These are phyloP conservation scores for Pristis pectinata DNA, from an alignment of 2,797 vertebrate species.

Conservation along the genomic window DNA sequence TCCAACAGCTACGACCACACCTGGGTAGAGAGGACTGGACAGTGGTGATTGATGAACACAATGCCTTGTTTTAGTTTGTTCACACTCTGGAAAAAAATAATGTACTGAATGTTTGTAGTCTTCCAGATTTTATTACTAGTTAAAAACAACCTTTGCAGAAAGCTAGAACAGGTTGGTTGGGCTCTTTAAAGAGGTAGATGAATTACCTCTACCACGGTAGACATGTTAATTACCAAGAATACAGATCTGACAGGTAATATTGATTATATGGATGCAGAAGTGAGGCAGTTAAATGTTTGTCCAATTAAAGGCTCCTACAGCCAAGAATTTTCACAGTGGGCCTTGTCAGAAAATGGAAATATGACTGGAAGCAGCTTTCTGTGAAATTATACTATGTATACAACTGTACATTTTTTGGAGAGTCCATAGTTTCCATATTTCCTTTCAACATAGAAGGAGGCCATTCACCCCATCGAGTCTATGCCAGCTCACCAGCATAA, in stretches of 20 bases:
- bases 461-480: too few relatives aligned
- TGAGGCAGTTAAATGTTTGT: neutral
- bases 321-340: neutral
- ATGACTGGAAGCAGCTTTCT: neutral
- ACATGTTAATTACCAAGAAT: neutral
- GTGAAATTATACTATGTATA: neutral
- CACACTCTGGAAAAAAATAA: neutral
- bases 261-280: neutral
- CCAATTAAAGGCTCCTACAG: neutral
- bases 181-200: neutral
- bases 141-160: neutral
- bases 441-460: too few relatives aligned
- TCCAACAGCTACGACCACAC: neutral
- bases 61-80: neutral
- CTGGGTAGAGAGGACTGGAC: neutral
- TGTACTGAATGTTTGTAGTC: neutral
- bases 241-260: neutral
- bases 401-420: too few relatives aligned
- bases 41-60: neutral
- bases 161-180: neutral
- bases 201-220: neutral
- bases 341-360: neutral
- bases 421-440: too few relatives aligned
- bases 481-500: too few relatives aligned
- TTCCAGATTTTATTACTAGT: neutral